Conservation (phyloP, 2,797 vertebrate species). For the Bradypodion ventrale region DNA sequence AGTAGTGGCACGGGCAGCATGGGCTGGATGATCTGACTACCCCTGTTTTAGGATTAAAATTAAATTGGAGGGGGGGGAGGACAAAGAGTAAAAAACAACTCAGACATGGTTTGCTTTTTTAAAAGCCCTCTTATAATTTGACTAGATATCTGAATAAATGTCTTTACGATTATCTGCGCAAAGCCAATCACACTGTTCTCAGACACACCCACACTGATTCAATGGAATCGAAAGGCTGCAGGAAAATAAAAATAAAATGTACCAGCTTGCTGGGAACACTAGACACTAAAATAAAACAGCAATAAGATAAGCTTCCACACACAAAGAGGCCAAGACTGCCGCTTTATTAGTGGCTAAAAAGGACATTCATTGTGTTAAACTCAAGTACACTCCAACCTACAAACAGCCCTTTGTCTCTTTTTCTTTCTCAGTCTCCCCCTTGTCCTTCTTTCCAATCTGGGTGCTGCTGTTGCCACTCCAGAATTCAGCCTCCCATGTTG, state of each 20-base stretch:
- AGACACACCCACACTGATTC: neutral
- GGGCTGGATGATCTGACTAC: too few species aligned
- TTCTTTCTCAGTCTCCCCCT: neutral
- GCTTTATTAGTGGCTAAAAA: conserved; percentile 7
- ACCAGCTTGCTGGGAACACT: neutral
- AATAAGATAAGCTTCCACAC: conserved; percentile 7
- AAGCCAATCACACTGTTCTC: neutral
- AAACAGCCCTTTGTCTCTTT: conserved; percentile 65
- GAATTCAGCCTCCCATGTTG: neutral
- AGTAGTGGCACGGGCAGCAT: too few species aligned
- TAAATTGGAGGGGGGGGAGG: neutral
- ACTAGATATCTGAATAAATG: neutral
- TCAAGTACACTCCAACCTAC: conserved; percentile 34
- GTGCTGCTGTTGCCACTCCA: neutral
- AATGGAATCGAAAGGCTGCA: neutral
- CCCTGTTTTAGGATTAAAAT: neutral
- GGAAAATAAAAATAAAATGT: neutral
- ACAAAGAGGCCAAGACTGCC: neutral
- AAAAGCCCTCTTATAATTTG: neutral
- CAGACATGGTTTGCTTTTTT: neutral
- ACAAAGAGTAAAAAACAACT: neutral
- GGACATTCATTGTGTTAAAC: neutral
- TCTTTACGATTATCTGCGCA: conserved; percentile 6
- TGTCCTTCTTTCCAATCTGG: neutral
- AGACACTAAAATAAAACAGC: conserved; percentile 13